Evolutionary conservation across 2,888 invertebrate species (phyloP).

Genomic region (Pachliopta kotzebuea): DNA sequence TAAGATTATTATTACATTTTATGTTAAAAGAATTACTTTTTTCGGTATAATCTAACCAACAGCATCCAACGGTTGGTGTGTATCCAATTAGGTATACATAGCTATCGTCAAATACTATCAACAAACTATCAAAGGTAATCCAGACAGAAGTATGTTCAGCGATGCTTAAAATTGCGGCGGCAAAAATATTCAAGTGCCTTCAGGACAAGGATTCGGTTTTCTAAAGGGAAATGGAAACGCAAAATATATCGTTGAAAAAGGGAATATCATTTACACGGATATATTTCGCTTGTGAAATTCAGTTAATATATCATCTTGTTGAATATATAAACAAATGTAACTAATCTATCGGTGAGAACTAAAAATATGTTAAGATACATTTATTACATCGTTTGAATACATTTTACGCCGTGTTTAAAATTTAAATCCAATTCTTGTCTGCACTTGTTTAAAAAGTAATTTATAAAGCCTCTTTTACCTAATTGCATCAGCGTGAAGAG

Average conservation of each 20-base stretch:
- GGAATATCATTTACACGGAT: background rate
- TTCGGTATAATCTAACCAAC: background rate
- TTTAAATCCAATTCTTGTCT: too few species aligned
- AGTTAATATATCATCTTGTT: background rate
- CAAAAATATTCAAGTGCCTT: conserved; percentile 17
- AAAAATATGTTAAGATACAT: too few species aligned
- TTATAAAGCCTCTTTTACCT: background rate
- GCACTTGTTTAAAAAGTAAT: background rate
- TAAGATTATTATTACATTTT: too few species aligned
- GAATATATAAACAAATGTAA: background rate
- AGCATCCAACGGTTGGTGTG: too few species aligned
- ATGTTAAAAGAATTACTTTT: too few species aligned
- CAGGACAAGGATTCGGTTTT: conserved; percentile 7
- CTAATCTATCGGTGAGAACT: too few species aligned
- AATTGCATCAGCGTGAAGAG: too few species aligned
- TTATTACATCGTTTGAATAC: too few species aligned
- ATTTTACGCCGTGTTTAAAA: too few species aligned
- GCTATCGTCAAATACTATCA: background rate
- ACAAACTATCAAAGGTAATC: background rate
- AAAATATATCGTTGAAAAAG: conserved; percentile 12
- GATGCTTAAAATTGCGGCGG: conserved; percentile 11
- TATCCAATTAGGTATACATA: too few species aligned
- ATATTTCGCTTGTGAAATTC: background rate
- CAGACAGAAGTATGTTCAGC: conserved; percentile 9
- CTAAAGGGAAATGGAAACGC: conserved; percentile 9